Conservation (phyloP, 2,113 vertebrate genomes). For the Grallaria varia region DNA sequence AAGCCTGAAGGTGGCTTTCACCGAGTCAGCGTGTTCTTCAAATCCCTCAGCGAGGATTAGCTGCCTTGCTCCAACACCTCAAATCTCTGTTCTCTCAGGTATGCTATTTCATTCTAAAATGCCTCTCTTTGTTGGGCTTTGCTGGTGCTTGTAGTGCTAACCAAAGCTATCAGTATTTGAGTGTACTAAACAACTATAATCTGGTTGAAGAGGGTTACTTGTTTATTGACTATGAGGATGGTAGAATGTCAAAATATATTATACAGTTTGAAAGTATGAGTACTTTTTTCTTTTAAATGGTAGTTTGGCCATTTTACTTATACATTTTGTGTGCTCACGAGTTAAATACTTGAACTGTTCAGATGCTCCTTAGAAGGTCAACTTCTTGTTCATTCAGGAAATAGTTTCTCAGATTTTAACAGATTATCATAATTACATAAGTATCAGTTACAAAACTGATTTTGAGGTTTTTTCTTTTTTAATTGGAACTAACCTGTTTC, state of each 20-base stretch:
- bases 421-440: background rate
- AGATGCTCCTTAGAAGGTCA: background rate
- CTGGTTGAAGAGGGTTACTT: background rate
- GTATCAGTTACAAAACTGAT: background rate
- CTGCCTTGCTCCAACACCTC: conserved; percentile 37
- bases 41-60: conserved; percentile 24
- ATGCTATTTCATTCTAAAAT: background rate
- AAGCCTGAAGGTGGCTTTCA: conserved; percentile 1
- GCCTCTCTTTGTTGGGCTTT: background rate
- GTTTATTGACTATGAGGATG: background rate
- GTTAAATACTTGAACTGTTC: background rate
- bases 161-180: background rate
- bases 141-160: background rate
- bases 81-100: conserved; percentile 63
- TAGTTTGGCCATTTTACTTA: background rate
- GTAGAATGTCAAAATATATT: background rate
- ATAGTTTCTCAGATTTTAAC: background rate
- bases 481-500: background rate
- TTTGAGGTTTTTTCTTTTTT: background rate
- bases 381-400: background rate
- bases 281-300: background rate
- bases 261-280: background rate
- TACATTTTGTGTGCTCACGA: rapidly evolving
- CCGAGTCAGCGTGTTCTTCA: background rate
- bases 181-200: background rate